Percentiles rank a stretch among this genome's conserved stretches.
Evolutionary conservation across 2,888 invertebrate species (phyloP).

Genomic region (Coleophora deauratella): DNA sequence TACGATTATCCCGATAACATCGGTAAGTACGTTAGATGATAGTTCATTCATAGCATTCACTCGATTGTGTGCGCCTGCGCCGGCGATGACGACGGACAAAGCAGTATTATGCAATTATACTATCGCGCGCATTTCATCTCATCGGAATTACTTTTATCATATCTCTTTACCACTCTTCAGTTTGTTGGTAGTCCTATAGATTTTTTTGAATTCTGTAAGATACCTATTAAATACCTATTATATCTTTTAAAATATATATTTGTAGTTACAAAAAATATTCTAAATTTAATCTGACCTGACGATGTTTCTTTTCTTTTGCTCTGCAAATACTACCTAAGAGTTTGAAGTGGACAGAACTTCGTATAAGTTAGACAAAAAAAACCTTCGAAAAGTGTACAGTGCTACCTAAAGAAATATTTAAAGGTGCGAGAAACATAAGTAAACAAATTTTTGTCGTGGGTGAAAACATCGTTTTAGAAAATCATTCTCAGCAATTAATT

Average conservation of each 20-base stretch:
- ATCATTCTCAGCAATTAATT: too few relatives aligned
- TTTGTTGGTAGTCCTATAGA: background rate
- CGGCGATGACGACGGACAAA: conserved; percentile 35
- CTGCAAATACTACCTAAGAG: too few relatives aligned
- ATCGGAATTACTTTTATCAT: conserved; percentile 28
- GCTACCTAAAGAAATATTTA: too few relatives aligned
- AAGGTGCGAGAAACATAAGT: too few relatives aligned
- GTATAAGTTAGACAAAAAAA: too few relatives aligned
- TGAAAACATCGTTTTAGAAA: too few relatives aligned
- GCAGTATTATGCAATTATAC: conserved; percentile 61
- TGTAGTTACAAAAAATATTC: too few relatives aligned
- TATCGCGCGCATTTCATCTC: conserved; percentile 61
- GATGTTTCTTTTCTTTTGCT: too few relatives aligned
- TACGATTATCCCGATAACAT: conserved; percentile 36
- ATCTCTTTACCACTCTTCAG: conserved; percentile 17
- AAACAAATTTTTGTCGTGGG: too few relatives aligned
- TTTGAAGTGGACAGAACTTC: too few relatives aligned
- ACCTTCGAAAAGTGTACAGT: too few relatives aligned
- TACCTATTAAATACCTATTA: background rate
- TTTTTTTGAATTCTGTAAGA: background rate
- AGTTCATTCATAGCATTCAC: conserved; percentile 48
- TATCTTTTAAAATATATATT: conserved; percentile 3
- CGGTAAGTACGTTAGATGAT: conserved; percentile 40
- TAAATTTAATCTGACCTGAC: too few relatives aligned
- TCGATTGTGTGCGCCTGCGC: conserved; percentile 34